phyloP scores from a whole-genome alignment of 2,113 vertebrate species.

The Pogona vitticeps region DNA sequence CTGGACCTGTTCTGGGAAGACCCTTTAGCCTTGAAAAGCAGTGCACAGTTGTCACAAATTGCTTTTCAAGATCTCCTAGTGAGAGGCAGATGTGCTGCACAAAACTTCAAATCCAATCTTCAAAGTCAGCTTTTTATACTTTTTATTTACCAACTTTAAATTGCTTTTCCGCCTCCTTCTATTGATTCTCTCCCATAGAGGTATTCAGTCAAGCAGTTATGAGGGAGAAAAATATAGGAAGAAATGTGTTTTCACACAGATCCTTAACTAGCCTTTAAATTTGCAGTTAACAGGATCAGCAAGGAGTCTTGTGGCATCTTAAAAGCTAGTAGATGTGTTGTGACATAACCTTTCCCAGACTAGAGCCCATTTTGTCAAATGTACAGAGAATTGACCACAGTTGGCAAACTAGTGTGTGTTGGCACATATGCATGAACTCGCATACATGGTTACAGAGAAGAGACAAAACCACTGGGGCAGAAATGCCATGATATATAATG shows the following conservation, averaged over 20 bases:
- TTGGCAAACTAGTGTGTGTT: background rate
- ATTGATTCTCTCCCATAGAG: slow-evolving; percentile 51
- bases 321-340: background rate
- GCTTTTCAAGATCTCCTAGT: slow-evolving; percentile 62
- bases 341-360: background rate
- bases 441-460: background rate
- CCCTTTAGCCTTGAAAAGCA: slow-evolving; percentile 48
- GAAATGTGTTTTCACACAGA: slow-evolving; percentile 38
- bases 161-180: slow-evolving; percentile 45
- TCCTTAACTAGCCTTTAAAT: slow-evolving; percentile 24
- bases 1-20: slow-evolving; percentile 54
- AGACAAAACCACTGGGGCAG: background rate
- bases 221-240: slow-evolving; percentile 14
- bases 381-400: background rate
- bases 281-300: slow-evolving; percentile 37
- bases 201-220: slow-evolving; percentile 37
- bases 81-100: slow-evolving; percentile 58
- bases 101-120: slow-evolving; percentile 45
- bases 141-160: slow-evolving; percentile 60
- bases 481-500: background rate
- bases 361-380: background rate
- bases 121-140: slow-evolving; percentile 51
- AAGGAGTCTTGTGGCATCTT: background rate
- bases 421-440: background rate
- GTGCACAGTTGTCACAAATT: slow-evolving; percentile 60